Evolutionary conservation across 2,888 invertebrate species (phyloP), one percentile per base, ranked within the genome.

Genomic region (Diaprepes abbreviatus): DNA sequence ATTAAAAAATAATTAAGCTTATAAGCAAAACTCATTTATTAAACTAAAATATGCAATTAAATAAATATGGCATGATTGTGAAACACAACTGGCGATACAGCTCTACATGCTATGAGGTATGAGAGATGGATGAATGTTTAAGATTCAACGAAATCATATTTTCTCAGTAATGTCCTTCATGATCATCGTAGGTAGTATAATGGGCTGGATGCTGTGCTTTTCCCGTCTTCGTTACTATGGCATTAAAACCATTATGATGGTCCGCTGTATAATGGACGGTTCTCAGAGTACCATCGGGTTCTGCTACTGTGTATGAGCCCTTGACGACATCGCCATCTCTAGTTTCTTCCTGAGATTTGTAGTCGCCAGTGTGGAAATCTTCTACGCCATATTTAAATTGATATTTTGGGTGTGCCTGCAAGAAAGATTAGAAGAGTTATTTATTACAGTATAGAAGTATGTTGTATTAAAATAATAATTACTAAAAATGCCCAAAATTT

Each of bases 161-260:
- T 6, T 12, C 12, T 33, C 28, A 60, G 10, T 60, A 38, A 9
- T 64, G 36, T 19, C 16, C 35, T 21, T 67, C 28, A 21, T 58
- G 50, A 14, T 45, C 21, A 16, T 66, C 66, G 19, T 70, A 48
- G 7, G 66, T 70, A 14, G 48, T 40, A 48, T 73, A 68, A 33
- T 62, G 58, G 2, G 60, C 24, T 2, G 71, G 73, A 68, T 73
- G 73, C 0, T 85, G 85, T 19, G 88, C 86, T 75, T 90, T 89
- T 50, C 89, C 90, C 21, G 88, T 85, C 81, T 88, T 89, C 74
- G 89, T 89, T 3, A 91, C 91, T 52, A 90, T 87, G 21, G 91
- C 91, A 78, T 91, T 91, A 85, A 91, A 91, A 7, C 91, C 91
- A 75, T 87, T 88, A 80, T 90, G 90, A 78, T 90, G 89, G 78